Evolutionary conservation across 2,888 invertebrate genomes (phyloP).

Genomic region (Cerceris ruficornis): DNA sequence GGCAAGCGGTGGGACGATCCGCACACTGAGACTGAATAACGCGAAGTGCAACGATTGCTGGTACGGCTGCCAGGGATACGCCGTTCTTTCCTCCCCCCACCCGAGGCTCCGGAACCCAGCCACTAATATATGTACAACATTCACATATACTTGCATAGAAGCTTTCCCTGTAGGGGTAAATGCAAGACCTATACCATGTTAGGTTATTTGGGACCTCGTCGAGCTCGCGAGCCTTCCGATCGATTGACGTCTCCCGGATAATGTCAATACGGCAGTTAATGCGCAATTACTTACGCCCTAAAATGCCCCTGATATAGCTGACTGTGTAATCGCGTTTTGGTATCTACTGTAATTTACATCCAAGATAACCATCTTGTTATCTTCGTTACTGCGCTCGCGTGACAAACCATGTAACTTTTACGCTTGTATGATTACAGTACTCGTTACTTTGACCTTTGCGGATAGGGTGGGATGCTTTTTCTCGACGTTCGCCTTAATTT

Average conservation of each 20-base stretch:
- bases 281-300: no score
- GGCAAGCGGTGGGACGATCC: slow-evolving; percentile 36
- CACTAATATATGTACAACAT: slow-evolving; percentile 1
- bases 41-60: slow-evolving; percentile 63
- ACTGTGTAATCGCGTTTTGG: no score
- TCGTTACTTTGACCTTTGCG: no score
- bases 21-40: slow-evolving; percentile 56
- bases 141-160: neutral
- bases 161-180: neutral
- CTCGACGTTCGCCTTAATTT: no score
- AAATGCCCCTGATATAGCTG: no score
- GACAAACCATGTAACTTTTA: no score
- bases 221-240: neutral
- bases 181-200: neutral
- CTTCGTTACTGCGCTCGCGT: no score
- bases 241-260: neutral
- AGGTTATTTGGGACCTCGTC: slow-evolving; percentile 14
- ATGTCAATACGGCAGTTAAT: no score
- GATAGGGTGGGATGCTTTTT: no score
- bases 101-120: slow-evolving; percentile 5
- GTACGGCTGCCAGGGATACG: slow-evolving; percentile 18
- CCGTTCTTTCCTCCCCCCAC: neutral
- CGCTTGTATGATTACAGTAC: no score
- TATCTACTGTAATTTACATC: no score
- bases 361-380: no score